phyloP scores from a whole-genome alignment of 2,888 invertebrate genomes.

The Pseudoips prasinana region DNA sequence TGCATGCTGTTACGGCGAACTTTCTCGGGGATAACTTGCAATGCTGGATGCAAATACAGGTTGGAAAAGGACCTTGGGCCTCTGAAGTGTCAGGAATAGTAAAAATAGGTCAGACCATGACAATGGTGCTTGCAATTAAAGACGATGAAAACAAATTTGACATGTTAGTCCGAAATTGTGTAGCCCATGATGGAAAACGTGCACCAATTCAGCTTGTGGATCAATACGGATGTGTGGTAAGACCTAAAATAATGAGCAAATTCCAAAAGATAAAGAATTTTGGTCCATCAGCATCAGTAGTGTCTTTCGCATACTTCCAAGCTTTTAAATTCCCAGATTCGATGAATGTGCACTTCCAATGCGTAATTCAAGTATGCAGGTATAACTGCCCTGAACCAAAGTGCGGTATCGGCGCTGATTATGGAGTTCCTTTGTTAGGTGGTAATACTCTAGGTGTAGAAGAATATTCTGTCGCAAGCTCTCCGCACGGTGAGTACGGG shows the following conservation, averaged over 20 bases:
- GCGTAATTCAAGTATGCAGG: conserved; percentile 96
- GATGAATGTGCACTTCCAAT: conserved; percentile 98
- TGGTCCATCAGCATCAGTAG: conserved; percentile 95
- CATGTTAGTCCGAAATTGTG: conserved; percentile 96
- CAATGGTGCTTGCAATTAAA: conserved; percentile 97
- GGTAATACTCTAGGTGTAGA: conserved; percentile 83
- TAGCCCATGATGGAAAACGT: conserved; percentile 96
- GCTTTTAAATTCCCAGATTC: conserved; percentile 98
- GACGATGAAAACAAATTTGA: conserved; percentile 98
- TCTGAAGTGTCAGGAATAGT: conserved; percentile 97
- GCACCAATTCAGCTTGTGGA: conserved; percentile 96
- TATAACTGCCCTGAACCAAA: conserved; percentile 97
- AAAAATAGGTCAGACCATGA: conserved; percentile 98
- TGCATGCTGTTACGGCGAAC: conserved; percentile 97
- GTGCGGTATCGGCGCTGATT: conserved; percentile 87
- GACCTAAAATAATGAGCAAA: conserved; percentile 97
- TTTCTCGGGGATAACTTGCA: conserved; percentile 97
- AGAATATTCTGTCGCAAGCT: conserved; percentile 83
- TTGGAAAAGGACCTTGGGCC: conserved; percentile 98
- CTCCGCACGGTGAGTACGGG: conserved; percentile 86
- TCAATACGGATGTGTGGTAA: conserved; percentile 95
- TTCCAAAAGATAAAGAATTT: conserved; percentile 98
- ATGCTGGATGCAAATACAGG: conserved; percentile 99
- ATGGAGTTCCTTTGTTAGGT: conserved; percentile 84
- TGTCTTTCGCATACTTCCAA: conserved; percentile 97